Base-by-base conservation (phyloP, 2,113 vertebrate genomes). In the Callocephalon fimbriatum region DNA sequence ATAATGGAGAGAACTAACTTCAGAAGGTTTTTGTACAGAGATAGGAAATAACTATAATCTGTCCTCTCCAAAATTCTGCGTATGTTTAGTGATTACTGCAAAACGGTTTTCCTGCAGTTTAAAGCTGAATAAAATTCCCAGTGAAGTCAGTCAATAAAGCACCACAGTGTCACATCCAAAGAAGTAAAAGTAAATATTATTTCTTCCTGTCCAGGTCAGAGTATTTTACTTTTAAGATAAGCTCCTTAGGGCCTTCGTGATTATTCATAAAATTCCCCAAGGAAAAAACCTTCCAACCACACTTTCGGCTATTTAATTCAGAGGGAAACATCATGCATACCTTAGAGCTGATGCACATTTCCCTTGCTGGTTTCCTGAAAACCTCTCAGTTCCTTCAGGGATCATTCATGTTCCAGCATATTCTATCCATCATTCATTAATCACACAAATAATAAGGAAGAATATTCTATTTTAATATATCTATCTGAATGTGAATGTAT, bases 291-390 rank as follows among this genome's bases (percentile, higher is more conserved):
- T 90, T 92, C 65, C 31, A 92, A 93, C 79, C 31, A 61, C 56
- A 61, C 20, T 90, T 88, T 94, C 31, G 67, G 63, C 79, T 84
- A 77, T 90, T 94, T 92, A 93, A 93, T 88, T 92, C 85, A 67
- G 72, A 76, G 75, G 35, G 47, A 92, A 95, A 77, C 27, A 1
- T 96, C 63, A 94, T 51, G 79, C 96, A 95, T 96, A 96, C 31
- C 92, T 96, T 90, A 92, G 62, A 61, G 68, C 45, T 95, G 90
- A 96, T 86, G 74, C 82, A 61, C 22, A 45, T 93, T 96, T 97
- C 94, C 92, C 82, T 81, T 77, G 14, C 82, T 71, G 35, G 72
- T 88, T 97, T 96, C 92, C 90, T 93, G 67, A 38, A 93, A 92
- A 68, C 68, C 19, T 80, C 21, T 77, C 15, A 17, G 63, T 71